phyloP scores from a whole-genome alignment of 2,113 vertebrate species.

The Ophiodon elongatus region DNA sequence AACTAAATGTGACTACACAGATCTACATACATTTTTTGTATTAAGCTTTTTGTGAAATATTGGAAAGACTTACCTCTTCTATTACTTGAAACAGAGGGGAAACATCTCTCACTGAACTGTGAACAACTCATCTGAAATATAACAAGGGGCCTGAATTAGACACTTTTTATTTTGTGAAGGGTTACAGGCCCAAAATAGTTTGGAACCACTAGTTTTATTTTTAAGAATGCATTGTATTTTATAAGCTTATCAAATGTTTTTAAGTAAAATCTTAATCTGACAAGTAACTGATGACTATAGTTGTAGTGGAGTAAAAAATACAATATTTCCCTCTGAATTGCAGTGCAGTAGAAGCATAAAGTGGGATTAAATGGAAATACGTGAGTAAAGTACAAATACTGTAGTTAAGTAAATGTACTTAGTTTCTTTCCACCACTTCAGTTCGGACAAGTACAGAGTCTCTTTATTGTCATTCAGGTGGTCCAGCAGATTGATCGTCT shows the following conservation, averaged over 20 bases:
- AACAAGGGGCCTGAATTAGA: background rate
- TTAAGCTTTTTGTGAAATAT: background rate
- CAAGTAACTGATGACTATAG: background rate
- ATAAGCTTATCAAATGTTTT: background rate
- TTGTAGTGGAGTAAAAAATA: background rate
- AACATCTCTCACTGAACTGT: background rate
- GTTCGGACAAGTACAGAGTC: slow-evolving; percentile 13
- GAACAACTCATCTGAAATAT: background rate
- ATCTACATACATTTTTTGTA: background rate
- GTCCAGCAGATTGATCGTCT: slow-evolving; percentile 85
- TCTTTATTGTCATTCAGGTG: slow-evolving; percentile 78
- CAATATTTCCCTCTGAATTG: background rate
- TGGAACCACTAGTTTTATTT: background rate
- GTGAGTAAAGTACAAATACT: background rate
- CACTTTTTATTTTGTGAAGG: background rate
- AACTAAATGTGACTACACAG: background rate
- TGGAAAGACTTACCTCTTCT: background rate
- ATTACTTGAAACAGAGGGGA: background rate
- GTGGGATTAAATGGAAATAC: background rate
- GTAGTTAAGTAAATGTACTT: background rate
- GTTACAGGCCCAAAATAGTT: background rate
- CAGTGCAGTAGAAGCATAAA: background rate
- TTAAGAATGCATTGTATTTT: background rate
- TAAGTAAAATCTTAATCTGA: background rate
- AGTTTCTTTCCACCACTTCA: background rate